Evolutionary conservation across 2,888 invertebrate genomes (phyloP).

Genomic region (Phragmatobia fuliginosa): DNA sequence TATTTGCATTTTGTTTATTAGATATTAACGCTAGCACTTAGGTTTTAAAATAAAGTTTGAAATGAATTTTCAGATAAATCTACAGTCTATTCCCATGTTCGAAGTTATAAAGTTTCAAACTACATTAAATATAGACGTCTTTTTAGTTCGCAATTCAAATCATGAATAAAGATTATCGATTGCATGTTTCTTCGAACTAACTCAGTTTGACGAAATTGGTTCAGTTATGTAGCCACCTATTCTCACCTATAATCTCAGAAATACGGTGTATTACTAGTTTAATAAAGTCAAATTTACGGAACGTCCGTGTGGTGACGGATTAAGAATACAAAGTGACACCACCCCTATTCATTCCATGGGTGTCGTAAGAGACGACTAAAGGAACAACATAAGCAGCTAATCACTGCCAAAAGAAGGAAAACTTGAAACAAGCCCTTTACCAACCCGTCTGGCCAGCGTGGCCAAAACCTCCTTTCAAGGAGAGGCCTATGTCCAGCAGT

Average conservation of each 20-base stretch:
- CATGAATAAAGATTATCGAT: neutral
- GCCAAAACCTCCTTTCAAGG: no score
- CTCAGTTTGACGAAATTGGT: neutral
- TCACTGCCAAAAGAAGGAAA: no score
- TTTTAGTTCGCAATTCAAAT: neutral
- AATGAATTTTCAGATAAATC: neutral
- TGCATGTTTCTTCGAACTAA: neutral
- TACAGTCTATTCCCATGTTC: neutral
- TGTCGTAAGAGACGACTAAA: no score
- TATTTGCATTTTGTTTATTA: neutral
- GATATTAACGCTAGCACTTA: neutral
- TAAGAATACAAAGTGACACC: no score
- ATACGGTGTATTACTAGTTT: neutral
- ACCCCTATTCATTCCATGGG: no score
- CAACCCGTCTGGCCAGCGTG: no score
- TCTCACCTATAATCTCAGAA: neutral
- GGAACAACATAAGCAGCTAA: no score
- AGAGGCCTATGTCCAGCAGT: no score
- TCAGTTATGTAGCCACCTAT: neutral
- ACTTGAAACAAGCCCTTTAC: no score
- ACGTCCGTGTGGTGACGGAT: no score
- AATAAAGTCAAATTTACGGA: no score
- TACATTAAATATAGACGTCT: neutral
- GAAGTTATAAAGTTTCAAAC: neutral
- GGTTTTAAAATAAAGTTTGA: neutral